Evolutionary conservation across 1,140 invertebrate genomes (phyloP).

Genomic region (Drosophila suzukii): DNA sequence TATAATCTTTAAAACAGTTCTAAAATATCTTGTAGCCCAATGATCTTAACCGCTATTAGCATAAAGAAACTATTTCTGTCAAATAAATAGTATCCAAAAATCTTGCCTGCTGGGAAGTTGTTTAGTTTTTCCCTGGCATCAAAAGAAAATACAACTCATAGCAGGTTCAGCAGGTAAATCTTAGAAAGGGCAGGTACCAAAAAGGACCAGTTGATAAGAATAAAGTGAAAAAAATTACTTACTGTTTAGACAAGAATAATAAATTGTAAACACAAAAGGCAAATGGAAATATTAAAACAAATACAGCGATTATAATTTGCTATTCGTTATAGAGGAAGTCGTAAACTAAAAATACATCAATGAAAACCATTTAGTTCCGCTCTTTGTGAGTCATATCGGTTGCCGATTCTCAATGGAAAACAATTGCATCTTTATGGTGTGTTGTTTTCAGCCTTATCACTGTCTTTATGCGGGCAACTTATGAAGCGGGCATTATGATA

Average conservation of each 20-base stretch:
- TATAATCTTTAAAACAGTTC: too few relatives aligned
- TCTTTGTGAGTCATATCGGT: constrained; percentile 53
- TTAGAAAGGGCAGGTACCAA: constrained; percentile 10
- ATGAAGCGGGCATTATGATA: constrained; percentile 61
- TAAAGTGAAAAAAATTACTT: background rate
- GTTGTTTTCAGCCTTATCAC: constrained; percentile 51
- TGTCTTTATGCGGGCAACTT: constrained; percentile 52
- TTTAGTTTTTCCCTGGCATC: background rate
- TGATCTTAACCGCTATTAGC: background rate
- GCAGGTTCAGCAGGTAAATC: constrained; percentile 16
- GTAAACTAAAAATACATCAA: constrained; percentile 2
- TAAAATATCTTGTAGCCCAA: background rate
- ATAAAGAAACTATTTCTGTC: constrained; percentile 10
- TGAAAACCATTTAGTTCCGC: constrained; percentile 47
- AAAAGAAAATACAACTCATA: background rate
- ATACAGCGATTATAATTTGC: background rate
- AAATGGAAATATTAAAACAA: background rate
- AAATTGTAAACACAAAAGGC: background rate
- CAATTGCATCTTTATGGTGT: constrained; percentile 56
- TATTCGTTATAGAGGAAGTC: background rate
- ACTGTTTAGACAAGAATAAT: background rate
- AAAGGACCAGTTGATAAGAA: background rate
- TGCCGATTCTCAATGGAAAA: constrained; percentile 40
- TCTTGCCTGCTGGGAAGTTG: background rate
- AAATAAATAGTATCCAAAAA: background rate